Conservation (phyloP, 2,113 vertebrate species). For the Neotragus pygmaeus region DNA sequence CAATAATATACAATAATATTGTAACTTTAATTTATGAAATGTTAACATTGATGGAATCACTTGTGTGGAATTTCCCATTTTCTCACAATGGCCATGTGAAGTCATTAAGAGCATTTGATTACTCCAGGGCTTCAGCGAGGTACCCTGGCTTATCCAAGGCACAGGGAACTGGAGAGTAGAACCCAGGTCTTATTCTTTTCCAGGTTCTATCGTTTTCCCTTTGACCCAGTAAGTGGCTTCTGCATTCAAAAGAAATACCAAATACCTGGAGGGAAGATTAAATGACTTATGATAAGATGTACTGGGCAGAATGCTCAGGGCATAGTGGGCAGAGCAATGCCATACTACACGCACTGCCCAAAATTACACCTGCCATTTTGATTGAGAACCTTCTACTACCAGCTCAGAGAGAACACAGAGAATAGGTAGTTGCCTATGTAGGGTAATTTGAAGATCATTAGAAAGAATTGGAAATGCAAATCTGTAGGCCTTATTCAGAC, state of each 20-base stretch:
- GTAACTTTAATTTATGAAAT: neutral
- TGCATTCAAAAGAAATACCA: neutral
- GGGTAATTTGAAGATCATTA: neutral
- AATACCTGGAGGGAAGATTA: neutral
- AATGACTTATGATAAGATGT: neutral
- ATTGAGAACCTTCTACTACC: neutral
- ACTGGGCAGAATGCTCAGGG: neutral
- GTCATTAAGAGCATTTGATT: neutral
- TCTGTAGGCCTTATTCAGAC: neutral
- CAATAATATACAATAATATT: neutral
- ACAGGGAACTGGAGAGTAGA: neutral
- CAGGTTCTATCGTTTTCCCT: neutral
- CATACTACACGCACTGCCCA: rapidly evolving
- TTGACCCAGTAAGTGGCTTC: neutral
- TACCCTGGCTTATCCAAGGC: neutral
- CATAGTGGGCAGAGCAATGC: neutral
- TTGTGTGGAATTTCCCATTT: neutral
- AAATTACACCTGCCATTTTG: no score
- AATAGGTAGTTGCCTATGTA: neutral
- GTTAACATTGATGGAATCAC: neutral
- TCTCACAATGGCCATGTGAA: neutral
- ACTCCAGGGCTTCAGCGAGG: neutral
- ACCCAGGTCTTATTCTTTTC: neutral
- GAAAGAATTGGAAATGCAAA: neutral
- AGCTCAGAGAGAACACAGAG: neutral